These are phyloP conservation scores for Thereuonema tuberculata DNA, from an alignment of 1,140 invertebrate genomes.

Conservation along the genomic window DNA sequence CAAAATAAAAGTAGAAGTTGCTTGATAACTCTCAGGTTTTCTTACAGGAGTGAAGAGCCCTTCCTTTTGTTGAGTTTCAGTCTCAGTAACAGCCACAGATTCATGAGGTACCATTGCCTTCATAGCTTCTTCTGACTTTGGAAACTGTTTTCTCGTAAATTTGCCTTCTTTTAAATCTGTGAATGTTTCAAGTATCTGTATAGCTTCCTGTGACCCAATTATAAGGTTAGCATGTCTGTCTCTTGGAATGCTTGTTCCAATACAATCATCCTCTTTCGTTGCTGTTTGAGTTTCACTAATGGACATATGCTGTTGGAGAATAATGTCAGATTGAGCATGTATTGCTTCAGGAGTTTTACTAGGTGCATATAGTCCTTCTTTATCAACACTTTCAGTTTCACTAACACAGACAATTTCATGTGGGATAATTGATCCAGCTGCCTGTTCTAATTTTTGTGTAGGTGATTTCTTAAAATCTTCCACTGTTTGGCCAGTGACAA, in stretches of 20 bases:
- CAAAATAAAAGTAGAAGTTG: neutral
- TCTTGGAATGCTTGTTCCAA: neutral
- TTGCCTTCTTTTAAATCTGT: slow-evolving; percentile 34
- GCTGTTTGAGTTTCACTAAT: neutral
- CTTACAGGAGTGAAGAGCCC: slow-evolving; percentile 28
- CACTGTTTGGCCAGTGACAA: slow-evolving; percentile 28
- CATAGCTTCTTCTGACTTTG: slow-evolving; percentile 35
- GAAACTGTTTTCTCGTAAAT: slow-evolving; percentile 31
- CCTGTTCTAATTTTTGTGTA: neutral
- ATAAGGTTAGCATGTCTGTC: neutral
- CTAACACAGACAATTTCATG: slow-evolving; percentile 34
- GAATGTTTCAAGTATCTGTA: neutral
- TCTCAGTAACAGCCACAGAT: slow-evolving; percentile 36
- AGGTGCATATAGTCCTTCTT: slow-evolving; percentile 25
- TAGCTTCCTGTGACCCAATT: neutral
- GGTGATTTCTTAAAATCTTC: slow-evolving; percentile 16
- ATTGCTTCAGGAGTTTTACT: slow-evolving; percentile 12
- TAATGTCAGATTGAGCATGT: slow-evolving; percentile 13
- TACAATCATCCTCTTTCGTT: neutral
- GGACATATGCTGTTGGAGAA: slow-evolving; percentile 7
- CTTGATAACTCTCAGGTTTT: slow-evolving; percentile 25
- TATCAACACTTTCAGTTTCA: slow-evolving; percentile 35
- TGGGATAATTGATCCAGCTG: slow-evolving; percentile 19
- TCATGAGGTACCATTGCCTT: slow-evolving; percentile 35
- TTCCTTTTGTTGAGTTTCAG: slow-evolving; percentile 41